Percentiles rank a stretch among this genome's conserved stretches.
These are phyloP conservation scores for Cyclophora punctaria DNA, from an alignment of 2,888 invertebrate species.

Conservation along the genomic window DNA sequence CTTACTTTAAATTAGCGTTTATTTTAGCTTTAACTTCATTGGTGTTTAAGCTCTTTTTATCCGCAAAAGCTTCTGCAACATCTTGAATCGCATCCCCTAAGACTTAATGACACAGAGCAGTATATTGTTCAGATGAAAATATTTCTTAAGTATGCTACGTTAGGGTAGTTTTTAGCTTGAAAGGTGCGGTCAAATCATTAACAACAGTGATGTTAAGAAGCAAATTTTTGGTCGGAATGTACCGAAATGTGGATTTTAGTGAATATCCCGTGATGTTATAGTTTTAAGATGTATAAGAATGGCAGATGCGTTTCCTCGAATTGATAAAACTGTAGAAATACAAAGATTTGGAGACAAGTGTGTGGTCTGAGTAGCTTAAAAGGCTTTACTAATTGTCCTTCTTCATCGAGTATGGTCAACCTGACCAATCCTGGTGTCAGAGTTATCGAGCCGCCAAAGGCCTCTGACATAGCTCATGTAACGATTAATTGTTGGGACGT, in stretches of 20 bases:
- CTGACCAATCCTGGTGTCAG: no score
- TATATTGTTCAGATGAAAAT: slow-evolving; percentile 36
- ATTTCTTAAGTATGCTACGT: slow-evolving; percentile 19
- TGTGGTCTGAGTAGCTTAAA: neutral
- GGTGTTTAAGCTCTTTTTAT: slow-evolving; percentile 29
- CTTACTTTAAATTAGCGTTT: slow-evolving; percentile 3
- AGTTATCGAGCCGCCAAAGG: no score
- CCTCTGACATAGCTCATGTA: no score
- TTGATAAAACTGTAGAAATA: slow-evolving; percentile 18
- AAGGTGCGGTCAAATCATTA: slow-evolving; percentile 32
- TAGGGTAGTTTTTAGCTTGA: slow-evolving; percentile 33
- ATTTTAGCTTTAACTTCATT: slow-evolving; percentile 14
- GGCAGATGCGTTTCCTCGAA: slow-evolving; percentile 27
- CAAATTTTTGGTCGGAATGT: slow-evolving; percentile 56
- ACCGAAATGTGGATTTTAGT: slow-evolving; percentile 62
- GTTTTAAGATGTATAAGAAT: slow-evolving; percentile 21
- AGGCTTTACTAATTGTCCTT: neutral
- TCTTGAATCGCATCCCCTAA: slow-evolving; percentile 68
- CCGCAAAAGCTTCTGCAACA: slow-evolving; percentile 44
- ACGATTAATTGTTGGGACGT: no score
- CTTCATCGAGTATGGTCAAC: neutral
- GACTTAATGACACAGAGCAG: slow-evolving; percentile 56
- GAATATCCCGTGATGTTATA: slow-evolving; percentile 39
- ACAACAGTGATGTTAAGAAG: slow-evolving; percentile 20
- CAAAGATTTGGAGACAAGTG: slow-evolving; percentile 4